Evolutionary conservation across 2,888 invertebrate species (phyloP), one percentile per base, ranked within the genome.

Genomic region (Acronicta aceris): DNA sequence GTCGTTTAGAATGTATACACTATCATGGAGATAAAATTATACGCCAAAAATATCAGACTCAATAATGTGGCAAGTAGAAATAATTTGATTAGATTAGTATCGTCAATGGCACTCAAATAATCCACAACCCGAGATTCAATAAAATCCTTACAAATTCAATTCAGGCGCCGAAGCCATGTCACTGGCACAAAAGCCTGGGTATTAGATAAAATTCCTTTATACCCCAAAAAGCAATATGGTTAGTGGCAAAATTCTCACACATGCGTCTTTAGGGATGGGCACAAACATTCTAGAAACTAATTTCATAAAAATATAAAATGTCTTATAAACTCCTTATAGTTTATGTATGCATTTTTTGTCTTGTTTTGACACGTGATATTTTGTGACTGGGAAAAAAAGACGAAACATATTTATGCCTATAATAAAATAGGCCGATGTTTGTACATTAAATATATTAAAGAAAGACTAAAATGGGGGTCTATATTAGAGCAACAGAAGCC

Each of bases 141-240:
- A 30, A 53, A 33, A 43, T 43, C 36, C 38, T 21, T n/a, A 56
- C 27, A 56, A 36, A 51, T 30, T 64, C 46, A 51, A 68, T 42
- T 47, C 68, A 25, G n/a, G 52, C 52, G 47, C 64, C 53, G 27
- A 53, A 69, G 61, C 51, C 12, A 15, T 41, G 9, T 2, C 10
- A 30, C 21, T 46, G 41, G 48, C 46, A 42, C 41, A 50, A 15
- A 65, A 65, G 56, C 51, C 36, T 33, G 45, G 54, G 40, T 45
- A 40, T 46, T 8, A 47, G 25, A 42, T 42, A 50, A 47, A 16
- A 36, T 10, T 40, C 42, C 10, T 54, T 50, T 17, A 5, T 25
- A 49, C 21, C 41, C 25, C 17, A 30, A 12, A 71, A 67, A 38
- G 67, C 67, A 43, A 21, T 21, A n/a, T 40, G 21, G 72, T 69